A percentile compares a stretch with the other conserved stretches of the same genome.
Evolutionary conservation across 2,113 vertebrate genomes (phyloP).

Genomic region (Dromas ardeola): DNA sequence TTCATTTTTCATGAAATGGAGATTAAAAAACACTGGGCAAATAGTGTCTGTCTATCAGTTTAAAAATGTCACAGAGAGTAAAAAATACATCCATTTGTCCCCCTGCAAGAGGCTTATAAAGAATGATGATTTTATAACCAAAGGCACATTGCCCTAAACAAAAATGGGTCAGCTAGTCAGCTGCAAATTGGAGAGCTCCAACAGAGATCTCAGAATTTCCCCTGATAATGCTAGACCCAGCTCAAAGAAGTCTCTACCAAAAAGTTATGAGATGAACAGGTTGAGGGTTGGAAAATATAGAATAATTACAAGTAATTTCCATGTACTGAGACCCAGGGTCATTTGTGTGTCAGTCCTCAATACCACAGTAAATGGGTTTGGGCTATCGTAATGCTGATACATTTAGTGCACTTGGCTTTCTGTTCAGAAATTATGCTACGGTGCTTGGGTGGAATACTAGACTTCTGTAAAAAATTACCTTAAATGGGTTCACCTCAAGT

Average conservation of each 20-base stretch:
- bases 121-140: constrained; percentile 61
- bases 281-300: constrained; percentile 41
- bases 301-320: constrained; percentile 63
- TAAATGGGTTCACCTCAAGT: not conserved
- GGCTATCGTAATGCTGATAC: not conserved
- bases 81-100: constrained; percentile 45
- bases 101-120: constrained; percentile 36
- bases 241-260: constrained; percentile 23
- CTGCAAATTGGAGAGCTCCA: constrained; percentile 36
- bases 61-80: constrained; percentile 52
- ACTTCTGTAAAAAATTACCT: constrained; percentile 9
- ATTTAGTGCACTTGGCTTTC: constrained; percentile 16
- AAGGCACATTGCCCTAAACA: constrained; percentile 53
- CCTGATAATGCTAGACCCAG: not conserved
- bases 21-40: constrained; percentile 65
- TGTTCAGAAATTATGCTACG: not conserved
- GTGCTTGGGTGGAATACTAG: not conserved
- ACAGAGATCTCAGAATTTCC: constrained; percentile 34
- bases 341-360: constrained; percentile 23
- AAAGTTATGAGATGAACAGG: constrained; percentile 10
- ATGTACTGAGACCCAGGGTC: constrained; percentile 27
- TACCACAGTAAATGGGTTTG: constrained; percentile 51
- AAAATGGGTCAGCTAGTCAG: constrained; percentile 22
- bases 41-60: constrained; percentile 12
- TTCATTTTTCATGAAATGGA: constrained; percentile 61